Conservation (phyloP, 1,140 invertebrate species). For the Heliconius himera region DNA sequence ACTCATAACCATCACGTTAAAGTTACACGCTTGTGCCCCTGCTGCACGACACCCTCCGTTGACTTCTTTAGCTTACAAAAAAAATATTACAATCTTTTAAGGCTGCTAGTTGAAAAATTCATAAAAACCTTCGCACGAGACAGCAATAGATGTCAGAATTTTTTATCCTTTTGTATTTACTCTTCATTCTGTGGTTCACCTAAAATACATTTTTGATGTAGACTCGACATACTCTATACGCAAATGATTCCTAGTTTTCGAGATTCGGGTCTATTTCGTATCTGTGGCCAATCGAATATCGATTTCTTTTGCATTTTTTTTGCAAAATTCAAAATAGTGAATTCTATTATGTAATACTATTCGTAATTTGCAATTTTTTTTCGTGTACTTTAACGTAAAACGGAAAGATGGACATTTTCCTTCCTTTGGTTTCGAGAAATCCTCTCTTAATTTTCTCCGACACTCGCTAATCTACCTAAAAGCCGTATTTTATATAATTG, state of each 20-base stretch:
- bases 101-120: neutral
- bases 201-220: slow-evolving; percentile 12
- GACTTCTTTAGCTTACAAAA: too few relatives aligned
- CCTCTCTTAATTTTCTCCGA: too few relatives aligned
- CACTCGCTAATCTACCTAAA: too few relatives aligned
- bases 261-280: slow-evolving; percentile 7
- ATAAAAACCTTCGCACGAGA: neutral
- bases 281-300: neutral
- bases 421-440: too few relatives aligned
- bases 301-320: neutral
- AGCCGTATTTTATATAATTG: too few relatives aligned
- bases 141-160: neutral
- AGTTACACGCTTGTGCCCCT: too few relatives aligned
- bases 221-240: neutral
- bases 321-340: neutral
- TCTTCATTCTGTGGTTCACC: neutral
- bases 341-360: neutral
- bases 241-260: neutral
- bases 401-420: too few relatives aligned
- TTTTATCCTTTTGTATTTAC: neutral
- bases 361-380: too few relatives aligned
- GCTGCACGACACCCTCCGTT: too few relatives aligned
- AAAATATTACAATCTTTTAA: too few relatives aligned
- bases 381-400: too few relatives aligned
- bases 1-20: too few relatives aligned